Conservation (phyloP, 1,140 invertebrate species). For the Anastrepha ludens region DNA sequence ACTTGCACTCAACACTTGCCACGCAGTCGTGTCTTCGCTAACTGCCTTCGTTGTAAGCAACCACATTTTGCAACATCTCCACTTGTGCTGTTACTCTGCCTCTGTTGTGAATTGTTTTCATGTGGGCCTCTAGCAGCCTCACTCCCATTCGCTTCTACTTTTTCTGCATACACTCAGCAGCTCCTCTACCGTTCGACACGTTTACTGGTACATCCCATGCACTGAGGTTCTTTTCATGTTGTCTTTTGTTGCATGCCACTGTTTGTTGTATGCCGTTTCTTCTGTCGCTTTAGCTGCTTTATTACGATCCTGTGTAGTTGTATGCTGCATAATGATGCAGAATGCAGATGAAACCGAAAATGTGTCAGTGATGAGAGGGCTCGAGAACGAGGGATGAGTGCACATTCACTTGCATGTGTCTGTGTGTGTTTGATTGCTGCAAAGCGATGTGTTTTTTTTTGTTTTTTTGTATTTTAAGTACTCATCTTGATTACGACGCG, state of each 20-base stretch:
- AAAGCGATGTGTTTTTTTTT: not conserved
- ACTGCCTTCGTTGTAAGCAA: not conserved
- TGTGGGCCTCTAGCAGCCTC: not conserved
- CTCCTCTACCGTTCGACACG: not conserved
- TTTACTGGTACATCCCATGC: not conserved
- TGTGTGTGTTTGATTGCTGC: not conserved
- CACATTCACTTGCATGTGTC: not conserved
- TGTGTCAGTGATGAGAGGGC: slow-evolving; percentile 4
- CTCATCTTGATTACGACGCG: slow-evolving; percentile 13
- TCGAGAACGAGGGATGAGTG: not conserved
- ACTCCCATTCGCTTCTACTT: not conserved
- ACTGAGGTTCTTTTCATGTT: slow-evolving; percentile 14
- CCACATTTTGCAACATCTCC: slow-evolving; percentile 11
- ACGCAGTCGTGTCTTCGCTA: not conserved
- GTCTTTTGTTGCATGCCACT: not conserved
- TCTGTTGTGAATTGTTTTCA: not conserved
- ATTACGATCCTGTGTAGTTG: not conserved
- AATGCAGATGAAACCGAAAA: slow-evolving; percentile 37
- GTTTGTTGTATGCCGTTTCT: slow-evolving; percentile 18
- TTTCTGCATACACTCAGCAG: not conserved
- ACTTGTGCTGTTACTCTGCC: not conserved
- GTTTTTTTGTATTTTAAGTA: slow-evolving; percentile 10
- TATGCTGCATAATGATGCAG: slow-evolving; percentile 30
- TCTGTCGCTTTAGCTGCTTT: not conserved
- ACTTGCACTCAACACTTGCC: slow-evolving; percentile 14